These are phyloP conservation scores for Margarornis squamiger DNA, from an alignment of 2,797 vertebrate species.

Conservation along the genomic window DNA sequence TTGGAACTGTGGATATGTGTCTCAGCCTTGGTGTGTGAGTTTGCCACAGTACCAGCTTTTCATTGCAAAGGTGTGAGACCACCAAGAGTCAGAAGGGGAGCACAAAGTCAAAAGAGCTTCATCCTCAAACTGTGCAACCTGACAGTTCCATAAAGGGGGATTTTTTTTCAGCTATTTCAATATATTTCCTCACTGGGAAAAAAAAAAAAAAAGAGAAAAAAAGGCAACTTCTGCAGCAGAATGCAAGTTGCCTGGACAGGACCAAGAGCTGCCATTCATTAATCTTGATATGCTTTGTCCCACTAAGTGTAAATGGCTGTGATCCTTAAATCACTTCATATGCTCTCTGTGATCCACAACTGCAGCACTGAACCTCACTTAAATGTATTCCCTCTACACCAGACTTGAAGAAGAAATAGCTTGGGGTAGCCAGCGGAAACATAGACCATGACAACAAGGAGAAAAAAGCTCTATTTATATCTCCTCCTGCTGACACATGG, in stretches of 20 bases:
- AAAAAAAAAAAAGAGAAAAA: neutral
- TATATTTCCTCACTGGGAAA: neutral
- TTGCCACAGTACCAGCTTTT: neutral
- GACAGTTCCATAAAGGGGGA: neutral
- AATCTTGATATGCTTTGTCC: neutral
- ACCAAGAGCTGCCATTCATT: neutral
- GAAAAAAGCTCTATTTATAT: slow-evolving; percentile 45
- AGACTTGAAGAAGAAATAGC: neutral
- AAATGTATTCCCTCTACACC: neutral
- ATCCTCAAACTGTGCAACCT: neutral
- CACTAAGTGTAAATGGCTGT: neutral
- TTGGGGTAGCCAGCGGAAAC: neutral
- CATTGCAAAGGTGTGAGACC: neutral
- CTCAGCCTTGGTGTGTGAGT: neutral
- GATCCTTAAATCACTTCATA: neutral
- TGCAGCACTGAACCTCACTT: neutral
- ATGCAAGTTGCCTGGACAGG: neutral
- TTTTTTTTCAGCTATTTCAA: neutral
- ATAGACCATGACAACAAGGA: neutral
- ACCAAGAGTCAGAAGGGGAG: neutral
- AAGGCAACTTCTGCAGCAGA: neutral
- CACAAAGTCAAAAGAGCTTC: neutral
- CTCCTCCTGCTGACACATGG: slow-evolving; percentile 31
- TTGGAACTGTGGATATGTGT: neutral
- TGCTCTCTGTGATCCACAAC: neutral